Percentiles rank a stretch among this genome's conserved stretches.
phyloP scores from a whole-genome alignment of 2,797 vertebrate species.

The Iguana delicatissima region DNA sequence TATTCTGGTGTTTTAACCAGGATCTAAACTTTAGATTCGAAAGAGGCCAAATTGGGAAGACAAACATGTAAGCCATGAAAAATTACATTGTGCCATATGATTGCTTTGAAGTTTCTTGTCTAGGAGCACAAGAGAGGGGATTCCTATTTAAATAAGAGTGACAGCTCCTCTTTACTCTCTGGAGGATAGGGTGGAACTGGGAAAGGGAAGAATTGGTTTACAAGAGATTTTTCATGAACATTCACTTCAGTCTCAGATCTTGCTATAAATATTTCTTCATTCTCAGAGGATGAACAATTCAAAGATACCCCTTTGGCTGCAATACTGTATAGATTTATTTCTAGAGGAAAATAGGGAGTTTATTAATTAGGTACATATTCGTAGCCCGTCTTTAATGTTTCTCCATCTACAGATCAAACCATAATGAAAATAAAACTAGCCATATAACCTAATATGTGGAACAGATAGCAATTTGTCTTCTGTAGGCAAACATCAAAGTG shows the following conservation, averaged over 20 bases:
- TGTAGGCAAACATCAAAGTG: background rate
- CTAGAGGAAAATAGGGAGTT: background rate
- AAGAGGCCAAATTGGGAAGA: background rate
- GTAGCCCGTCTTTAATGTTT: background rate
- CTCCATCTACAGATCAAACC: background rate
- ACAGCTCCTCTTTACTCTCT: background rate
- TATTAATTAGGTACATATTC: constrained; percentile 1
- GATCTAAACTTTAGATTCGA: background rate
- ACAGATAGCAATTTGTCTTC: background rate
- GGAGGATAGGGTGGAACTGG: background rate
- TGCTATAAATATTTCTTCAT: background rate
- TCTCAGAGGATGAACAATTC: background rate
- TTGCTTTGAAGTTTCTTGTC: background rate
- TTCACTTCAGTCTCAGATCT: background rate
- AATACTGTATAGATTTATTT: background rate
- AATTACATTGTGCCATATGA: constrained; percentile 7
- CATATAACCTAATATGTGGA: background rate
- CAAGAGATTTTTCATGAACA: background rate
- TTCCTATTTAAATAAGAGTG: background rate
- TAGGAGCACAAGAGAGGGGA: background rate
- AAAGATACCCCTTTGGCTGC: accelerated
- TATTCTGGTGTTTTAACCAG: constrained; percentile 12
- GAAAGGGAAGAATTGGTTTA: background rate
- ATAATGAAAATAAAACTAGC: background rate
- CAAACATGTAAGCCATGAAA: background rate